Evolutionary conservation across 1,140 invertebrate genomes (phyloP), one percentile per base, ranked within the genome.

Genomic region (Lerema accius): DNA sequence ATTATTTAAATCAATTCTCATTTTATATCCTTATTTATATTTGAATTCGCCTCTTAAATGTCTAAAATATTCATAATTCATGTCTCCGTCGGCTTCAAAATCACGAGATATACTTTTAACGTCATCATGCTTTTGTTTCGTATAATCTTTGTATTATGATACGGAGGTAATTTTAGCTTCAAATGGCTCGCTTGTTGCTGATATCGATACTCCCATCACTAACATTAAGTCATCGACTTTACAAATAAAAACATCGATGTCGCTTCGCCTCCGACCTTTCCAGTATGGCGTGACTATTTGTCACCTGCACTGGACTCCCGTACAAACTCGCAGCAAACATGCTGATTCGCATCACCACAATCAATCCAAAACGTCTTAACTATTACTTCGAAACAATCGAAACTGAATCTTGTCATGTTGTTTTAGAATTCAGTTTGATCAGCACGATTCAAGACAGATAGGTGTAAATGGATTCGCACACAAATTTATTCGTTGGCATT

Each of bases 251-350:
- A 82, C 80, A 90, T 89, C 87, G 84, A 87, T 77, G 73, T 78
- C 78, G 72, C 78, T 65, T 70, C 72, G 69, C 69, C 77, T 65
- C 80, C 77, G 76, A 82, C 80, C 81, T 87, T 79, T 85, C 76
- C 74, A 76, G 74, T 65, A 76, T 75, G 76, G 73, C 80, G 75
- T 82, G 83, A 87, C 87, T 90, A 89, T 90, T 90, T 90, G 87
- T 90, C 87, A 90, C 87, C 78, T 83, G 71, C 71, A 80, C 78
- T 82, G 69, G 84, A 88, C 87, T 90, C 84, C 87, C 76, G 87
- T 89, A 87, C 74, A 69, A 71, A 69, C 71, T 74, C 74, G 77
- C 73, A 73, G 77, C 65, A 75, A 82, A 84, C 81, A 88, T 78
- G 69, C 75, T 81, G 87, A 89, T 90, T 87, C 78, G 66, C 80